A percentile compares a stretch with the other conserved stretches of the same genome.
Conservation (phyloP, 2,113 vertebrate genomes). For the Scomber colias region DNA sequence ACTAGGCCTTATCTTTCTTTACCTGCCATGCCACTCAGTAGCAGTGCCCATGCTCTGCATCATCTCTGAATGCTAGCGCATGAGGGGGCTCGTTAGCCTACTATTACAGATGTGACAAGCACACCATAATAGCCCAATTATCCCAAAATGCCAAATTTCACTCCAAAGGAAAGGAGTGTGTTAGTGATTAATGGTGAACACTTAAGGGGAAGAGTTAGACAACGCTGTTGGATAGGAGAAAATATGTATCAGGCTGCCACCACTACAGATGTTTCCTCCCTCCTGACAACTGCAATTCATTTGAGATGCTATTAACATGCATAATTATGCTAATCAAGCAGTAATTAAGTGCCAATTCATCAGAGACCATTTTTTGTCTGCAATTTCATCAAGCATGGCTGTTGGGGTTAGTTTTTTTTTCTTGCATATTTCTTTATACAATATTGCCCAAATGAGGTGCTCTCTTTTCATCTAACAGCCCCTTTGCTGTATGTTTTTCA, state of each 20-base stretch:
- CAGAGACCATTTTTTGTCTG: slow-evolving; percentile 95
- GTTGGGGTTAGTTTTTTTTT: slow-evolving; percentile 88
- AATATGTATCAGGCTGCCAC: slow-evolving; percentile 99
- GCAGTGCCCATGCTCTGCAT: slow-evolving; percentile 59
- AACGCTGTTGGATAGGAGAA: slow-evolving; percentile 97
- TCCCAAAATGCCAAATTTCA: slow-evolving; percentile 99
- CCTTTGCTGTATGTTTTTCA: slow-evolving; percentile 56
- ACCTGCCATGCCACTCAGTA: slow-evolving; percentile 78
- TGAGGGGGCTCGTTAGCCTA: slow-evolving; percentile 96
- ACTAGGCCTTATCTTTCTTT: slow-evolving; percentile 69
- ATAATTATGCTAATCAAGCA: slow-evolving; percentile 99
- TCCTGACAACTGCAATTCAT: slow-evolving; percentile 99
- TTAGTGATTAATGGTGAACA: slow-evolving; percentile 98
- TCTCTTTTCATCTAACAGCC: slow-evolving; percentile 53
- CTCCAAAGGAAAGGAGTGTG: slow-evolving; percentile 96
- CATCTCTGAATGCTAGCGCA: slow-evolving; percentile 88
- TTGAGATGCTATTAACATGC: slow-evolving; percentile 99
- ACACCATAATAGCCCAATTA: slow-evolving; percentile 96
- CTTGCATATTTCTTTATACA: slow-evolving; percentile 73
- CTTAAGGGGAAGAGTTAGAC: slow-evolving; percentile 98
- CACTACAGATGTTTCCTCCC: slow-evolving; percentile 99
- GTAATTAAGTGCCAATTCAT: slow-evolving; percentile 99
- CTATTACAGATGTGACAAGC: slow-evolving; percentile 96
- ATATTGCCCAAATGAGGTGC: slow-evolving; percentile 77
- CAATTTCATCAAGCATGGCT: slow-evolving; percentile 95